Base-by-base conservation (phyloP, 2,113 vertebrate genomes). In the Microcebus ravelobensis region DNA sequence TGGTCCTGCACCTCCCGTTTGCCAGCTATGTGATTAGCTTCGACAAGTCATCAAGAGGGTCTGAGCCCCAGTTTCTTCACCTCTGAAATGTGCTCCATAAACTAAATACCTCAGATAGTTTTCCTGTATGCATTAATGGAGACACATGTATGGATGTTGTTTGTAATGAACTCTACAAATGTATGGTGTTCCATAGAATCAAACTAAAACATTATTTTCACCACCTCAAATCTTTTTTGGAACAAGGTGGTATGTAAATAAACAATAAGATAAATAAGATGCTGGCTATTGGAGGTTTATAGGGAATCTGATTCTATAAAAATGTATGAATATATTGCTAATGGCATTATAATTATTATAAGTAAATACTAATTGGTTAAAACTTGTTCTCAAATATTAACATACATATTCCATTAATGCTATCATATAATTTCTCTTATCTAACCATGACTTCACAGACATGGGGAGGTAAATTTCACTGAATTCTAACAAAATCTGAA, bases 401-500 rank as follows among this genome's bases (percentile, higher is more conserved):
- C 92, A 71, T n/a, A 15, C 55, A 11, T 29, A 74, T 39, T 73
- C 21, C 23, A 36, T 70, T 68, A 48, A 67, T 70, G 71, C 59
- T 13, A 36, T 27, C 7, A 39, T 1, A 65, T 86, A 73, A 65
- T 81, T 77, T 94, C 10, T 67, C 27, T 83, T 87, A 34, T 0
- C 31, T 93, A 82, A 67, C 14, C 48, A 57, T 83, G 31, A 25
- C 55, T 95, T 95, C 31, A 45, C 68, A 79, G 17, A 18, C 27
- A 83, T 5, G 27, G 55, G 15, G 82, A 94, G 79, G 34, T 67
- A 89, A 82, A 86, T 94, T 95, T 95, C 27, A 82, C 7, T 82
- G 20, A 94, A 91, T 74, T 93, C 36, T 79, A 91, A 86, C 71
- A 77, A 70, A 96, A 42, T 79, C 76, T 87, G 63, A 96, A 70